Base-by-base conservation (phyloP, 2,888 invertebrate species). In the Zeuzera pyrina region DNA sequence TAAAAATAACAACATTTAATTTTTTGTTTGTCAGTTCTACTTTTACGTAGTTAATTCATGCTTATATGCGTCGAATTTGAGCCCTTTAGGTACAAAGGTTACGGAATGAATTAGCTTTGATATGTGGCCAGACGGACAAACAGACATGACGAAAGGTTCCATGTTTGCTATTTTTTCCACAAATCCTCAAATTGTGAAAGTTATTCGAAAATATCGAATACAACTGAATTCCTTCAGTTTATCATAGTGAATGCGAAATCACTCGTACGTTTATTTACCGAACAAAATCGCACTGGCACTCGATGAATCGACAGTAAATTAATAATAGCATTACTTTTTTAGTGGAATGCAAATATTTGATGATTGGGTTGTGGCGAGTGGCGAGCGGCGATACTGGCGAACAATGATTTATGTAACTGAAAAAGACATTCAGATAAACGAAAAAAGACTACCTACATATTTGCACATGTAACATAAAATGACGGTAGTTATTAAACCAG, bases 251-350 rank as follows among this genome's bases (percentile, higher is more conserved):
- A 73, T 66, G 60, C 63, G 57, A 52, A 34, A 57, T 60, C 50
- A 54, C 42, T 47, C 43, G 43, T n/a, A 39, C 53, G 47, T 44
- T 8, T 48, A 49, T 59, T 60, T 57, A 60, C 60, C 58, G 65
- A 58, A 61, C 59, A 56, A 62, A 57, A 70, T 63, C 57, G 64
- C 62, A 64, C 56, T 47, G 26, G 24, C 43, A 43, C 47, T 42
- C 57, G 61, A 56, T 77, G 78, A 79, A 81, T 73, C 61, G 74
- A 46, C 61, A 57, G 67, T 63, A 78, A 79, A 83, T 83, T 79
- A 79, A 78, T 79, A 83, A 83, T 77, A 66, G 70, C 67, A 78
- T 83, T 81, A 83, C 73, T 81, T 78, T 79, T 81, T 74, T 74
- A 71, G 57, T 50, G 62, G 68, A 65, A 78, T 77, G 77, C 74